Evolutionary conservation across 64 coral and sea anemone genomes (phyloP), one percentile per base, ranked within the genome.

Genomic region (Montipora sp.): DNA sequence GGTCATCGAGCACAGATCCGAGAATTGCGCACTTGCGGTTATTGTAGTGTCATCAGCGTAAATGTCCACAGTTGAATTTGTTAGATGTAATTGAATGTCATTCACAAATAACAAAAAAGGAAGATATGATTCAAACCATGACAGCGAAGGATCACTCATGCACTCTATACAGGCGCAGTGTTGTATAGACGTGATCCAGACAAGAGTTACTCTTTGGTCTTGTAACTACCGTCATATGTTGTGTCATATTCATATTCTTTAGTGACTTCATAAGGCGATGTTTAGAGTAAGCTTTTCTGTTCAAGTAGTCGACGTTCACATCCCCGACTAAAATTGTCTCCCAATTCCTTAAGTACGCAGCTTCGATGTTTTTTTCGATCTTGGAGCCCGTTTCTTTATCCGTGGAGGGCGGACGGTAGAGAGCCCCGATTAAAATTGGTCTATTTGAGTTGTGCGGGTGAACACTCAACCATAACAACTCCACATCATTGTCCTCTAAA

Each of bases 381-480:
- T 8, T 77, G 8, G 15, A 59, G 60, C 80, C 59, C 14, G 21
- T 63, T 16, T 78, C 75, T 13, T 22, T 55, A 27, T 15, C 59
- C 13, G 48, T 63, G 46, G 47, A 59, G 47, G 88, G 88, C 72
- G 88, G 74, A 79, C 60, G 76, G 59, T 72, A 79, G 55, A 78
- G 11, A 48, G 48, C 88, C 46, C 50, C 88, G 12, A 90, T 21
- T 45, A 90, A 66, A 44, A 90, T 7, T 7, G 50, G 55, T 59
- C 88, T 66, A 11, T 90, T 90, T 7, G 88, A 90, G 16, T 90
- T 90, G 59, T 59, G 78, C 23, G 88, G 88, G 44, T 60, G 45
- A 79, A 90, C 44, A 14, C 77, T 24, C 22, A 50, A 47, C 88
- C 88, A 90, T 47, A 90, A 66, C 1, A 27, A 78, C 60, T 90